Conservation (phyloP, 2,113 vertebrate species). For the Cairina moschata region DNA sequence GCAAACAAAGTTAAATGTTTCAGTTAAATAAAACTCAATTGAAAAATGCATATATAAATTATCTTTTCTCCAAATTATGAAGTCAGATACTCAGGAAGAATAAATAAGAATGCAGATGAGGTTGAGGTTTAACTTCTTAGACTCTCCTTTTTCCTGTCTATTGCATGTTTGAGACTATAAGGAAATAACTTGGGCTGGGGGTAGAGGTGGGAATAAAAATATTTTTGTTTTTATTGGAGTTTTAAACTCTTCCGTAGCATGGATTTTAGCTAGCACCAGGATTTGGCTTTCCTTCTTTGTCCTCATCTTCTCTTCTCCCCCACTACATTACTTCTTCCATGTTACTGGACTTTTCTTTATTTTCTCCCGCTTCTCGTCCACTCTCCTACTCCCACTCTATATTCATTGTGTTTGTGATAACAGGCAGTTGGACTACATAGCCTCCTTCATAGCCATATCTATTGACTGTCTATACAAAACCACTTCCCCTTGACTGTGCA, state of each 20-base stretch:
- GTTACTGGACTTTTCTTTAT: background rate
- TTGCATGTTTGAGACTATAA: background rate
- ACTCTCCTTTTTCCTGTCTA: background rate
- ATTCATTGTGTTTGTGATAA: background rate
- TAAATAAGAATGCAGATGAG: background rate
- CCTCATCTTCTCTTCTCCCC: background rate
- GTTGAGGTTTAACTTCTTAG: background rate
- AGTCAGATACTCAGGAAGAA: background rate
- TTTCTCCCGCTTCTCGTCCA: background rate
- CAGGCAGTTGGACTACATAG: background rate
- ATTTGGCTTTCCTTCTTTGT: background rate
- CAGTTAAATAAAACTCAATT: background rate
- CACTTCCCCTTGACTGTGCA: background rate
- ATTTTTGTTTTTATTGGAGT: background rate
- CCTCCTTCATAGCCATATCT: background rate
- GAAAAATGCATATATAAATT: background rate
- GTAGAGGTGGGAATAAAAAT: no score
- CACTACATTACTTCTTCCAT: background rate
- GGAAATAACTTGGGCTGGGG: accelerated
- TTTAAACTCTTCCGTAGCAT: background rate
- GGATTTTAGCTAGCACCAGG: background rate
- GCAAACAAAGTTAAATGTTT: background rate
- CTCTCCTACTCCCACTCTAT: background rate
- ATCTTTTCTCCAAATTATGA: background rate
- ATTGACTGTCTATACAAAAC: background rate